phyloP scores from a whole-genome alignment of 2,797 vertebrate species.

The Anguilla pacifica region DNA sequence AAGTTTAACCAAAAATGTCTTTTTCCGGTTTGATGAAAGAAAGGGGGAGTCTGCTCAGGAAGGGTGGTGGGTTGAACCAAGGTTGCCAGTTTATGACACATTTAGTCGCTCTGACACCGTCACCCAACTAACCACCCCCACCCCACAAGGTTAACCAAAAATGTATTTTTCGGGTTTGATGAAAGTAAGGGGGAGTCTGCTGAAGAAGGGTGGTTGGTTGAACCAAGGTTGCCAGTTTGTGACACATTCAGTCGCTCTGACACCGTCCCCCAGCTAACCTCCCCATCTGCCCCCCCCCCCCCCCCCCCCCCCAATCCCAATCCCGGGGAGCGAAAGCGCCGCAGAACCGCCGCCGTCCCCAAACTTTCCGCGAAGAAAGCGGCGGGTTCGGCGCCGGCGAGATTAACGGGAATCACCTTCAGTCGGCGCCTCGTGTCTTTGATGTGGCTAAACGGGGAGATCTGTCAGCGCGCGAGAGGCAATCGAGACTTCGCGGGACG shows the following conservation, averaged over 20 bases:
- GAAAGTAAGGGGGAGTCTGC: no score
- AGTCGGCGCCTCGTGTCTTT: constrained; percentile 26
- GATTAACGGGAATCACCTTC: constrained; percentile 33
- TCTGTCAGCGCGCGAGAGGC: constrained; percentile 33
- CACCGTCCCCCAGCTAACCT: not conserved
- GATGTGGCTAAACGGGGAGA: constrained; percentile 37
- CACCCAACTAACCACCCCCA: not conserved
- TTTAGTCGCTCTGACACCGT: constrained; percentile 22
- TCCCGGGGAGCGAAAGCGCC: not conserved
- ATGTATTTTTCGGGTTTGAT: no score
- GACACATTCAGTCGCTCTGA: not conserved
- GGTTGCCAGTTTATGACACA: not conserved
- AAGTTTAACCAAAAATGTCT: no score
- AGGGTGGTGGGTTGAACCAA: no score
- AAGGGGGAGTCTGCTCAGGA: no score
- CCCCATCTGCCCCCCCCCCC: not conserved
- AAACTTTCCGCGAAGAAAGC: not conserved
- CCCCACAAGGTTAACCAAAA: not conserved
- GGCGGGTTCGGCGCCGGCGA: not conserved
- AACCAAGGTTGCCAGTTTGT: not conserved
- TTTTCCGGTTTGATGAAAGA: no score
- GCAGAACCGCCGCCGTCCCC: not conserved
- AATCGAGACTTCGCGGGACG: constrained; percentile 34
- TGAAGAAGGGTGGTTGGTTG: no score
- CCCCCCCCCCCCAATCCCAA: not conserved